These are phyloP conservation scores for Hemiprocne comata DNA, from an alignment of 2,113 vertebrate genomes.

Conservation along the genomic window DNA sequence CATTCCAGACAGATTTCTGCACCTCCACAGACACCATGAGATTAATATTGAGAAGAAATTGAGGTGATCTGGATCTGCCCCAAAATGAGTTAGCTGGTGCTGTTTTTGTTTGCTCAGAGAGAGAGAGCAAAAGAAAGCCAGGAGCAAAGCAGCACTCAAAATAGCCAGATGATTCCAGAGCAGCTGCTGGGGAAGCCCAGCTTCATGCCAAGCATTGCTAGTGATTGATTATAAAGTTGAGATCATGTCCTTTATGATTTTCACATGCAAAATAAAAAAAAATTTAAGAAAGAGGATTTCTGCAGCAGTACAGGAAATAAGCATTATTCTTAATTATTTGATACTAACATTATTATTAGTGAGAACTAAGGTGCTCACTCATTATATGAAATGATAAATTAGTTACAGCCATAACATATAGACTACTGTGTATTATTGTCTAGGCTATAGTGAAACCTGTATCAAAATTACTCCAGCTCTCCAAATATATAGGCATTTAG, in stretches of 20 bases:
- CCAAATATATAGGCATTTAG: not conserved
- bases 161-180: not conserved
- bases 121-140: not conserved
- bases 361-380: not conserved
- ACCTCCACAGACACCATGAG: not conserved
- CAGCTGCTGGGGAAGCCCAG: not conserved
- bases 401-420: not conserved
- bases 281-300: no score
- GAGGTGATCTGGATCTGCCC: not conserved
- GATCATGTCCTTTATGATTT: not conserved
- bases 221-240: not conserved
- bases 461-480: not conserved
- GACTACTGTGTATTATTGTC: not conserved
- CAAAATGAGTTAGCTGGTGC: not conserved
- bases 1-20: not conserved
- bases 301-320: not conserved
- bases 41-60: not conserved
- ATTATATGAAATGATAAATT: not conserved
- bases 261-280: not conserved
- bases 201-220: not conserved
- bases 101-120: not conserved
- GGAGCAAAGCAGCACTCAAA: not conserved
- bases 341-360: not conserved
- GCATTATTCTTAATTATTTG: not conserved
- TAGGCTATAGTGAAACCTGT: not conserved